Evolutionary conservation across 92 coral and sea anemone genomes (phyloP), one percentile per base, ranked within the genome.

Genomic region (Umimayanthus kanabou): DNA sequence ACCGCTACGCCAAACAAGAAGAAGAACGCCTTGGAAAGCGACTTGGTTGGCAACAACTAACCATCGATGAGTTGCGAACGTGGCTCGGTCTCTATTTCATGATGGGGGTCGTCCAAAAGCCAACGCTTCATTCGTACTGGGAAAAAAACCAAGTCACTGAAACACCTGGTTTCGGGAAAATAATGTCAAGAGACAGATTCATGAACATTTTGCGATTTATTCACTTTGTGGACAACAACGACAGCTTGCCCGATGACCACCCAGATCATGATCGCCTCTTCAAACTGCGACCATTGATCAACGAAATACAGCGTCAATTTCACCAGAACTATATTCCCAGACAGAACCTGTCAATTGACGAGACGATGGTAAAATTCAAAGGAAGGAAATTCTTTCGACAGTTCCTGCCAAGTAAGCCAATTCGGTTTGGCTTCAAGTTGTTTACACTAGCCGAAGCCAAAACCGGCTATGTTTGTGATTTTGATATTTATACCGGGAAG

Each of bases 51-150:
- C 72, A 76, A n/a, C 67, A 85, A 73, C 72, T 84, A 15, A 83
- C 91, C 50, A 18, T 88, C 42, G 81, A 84, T 70, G 93, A 91
- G 81, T 84, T 91, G 76, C 80, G 81, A 67, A 85, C 91, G 13
- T 91, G 88, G 88, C 77, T 88, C 26, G 93, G 91, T 10, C 85
- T 91, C 16, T 58, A 87, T 61, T 82, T 91, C 69, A 90, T 82
- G 39, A 88, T 91, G 88, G 93, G 88, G 49, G 57, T 91, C 50
- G 85, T 80, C 57, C 88, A 88, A 58, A 91, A 91, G 71, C 88
- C 83, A 30, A 75, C 82, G n/a, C 78, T 91, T 77, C 85, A 88
- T 79, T 85, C 88, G 28, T 88, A 91, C 66, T 85, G 78, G 40
- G 93, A 88, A 30, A 87, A 85, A 65, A 74, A 82, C 42, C 2